A percentile compares a stretch with the other conserved stretches of the same genome.
Evolutionary conservation across 1,140 invertebrate species (phyloP).

Genomic region (Papilio helenus): DNA sequence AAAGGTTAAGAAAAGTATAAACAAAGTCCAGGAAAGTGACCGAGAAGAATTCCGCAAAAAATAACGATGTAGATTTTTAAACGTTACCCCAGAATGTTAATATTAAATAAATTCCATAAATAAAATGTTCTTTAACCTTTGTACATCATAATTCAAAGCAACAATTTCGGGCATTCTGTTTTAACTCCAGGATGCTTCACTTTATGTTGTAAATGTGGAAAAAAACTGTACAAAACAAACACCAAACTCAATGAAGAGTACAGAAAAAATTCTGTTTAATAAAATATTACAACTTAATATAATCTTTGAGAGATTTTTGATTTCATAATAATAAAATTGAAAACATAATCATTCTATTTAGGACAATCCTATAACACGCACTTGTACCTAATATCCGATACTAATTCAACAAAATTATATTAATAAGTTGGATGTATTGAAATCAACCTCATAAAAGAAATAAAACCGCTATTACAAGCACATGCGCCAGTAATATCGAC

Average conservation of each 20-base stretch:
- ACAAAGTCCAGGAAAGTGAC: slow-evolving; percentile 7
- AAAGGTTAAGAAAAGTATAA: neutral
- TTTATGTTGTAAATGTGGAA: slow-evolving; percentile 14
- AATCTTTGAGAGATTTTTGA: neutral
- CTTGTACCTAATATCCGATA: slow-evolving; percentile 19
- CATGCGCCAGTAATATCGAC: slow-evolving; percentile 18
- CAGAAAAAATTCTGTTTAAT: neutral
- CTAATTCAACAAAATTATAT: slow-evolving; percentile 15
- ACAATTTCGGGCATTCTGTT: slow-evolving; percentile 17
- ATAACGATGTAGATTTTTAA: slow-evolving; percentile 8
- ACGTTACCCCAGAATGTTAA: slow-evolving; percentile 10
- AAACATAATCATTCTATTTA: neutral
- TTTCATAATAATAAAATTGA: neutral
- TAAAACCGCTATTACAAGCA: slow-evolving; percentile 21
- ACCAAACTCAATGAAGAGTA: neutral
- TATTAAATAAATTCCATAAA: slow-evolving; percentile 17
- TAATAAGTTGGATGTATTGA: slow-evolving; percentile 24
- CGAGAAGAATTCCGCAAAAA: neutral
- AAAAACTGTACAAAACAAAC: neutral
- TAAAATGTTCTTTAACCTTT: slow-evolving; percentile 14
- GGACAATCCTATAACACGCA: neutral
- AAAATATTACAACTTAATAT: neutral
- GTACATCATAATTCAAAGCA: slow-evolving; percentile 25
- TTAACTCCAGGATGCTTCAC: slow-evolving; percentile 11
- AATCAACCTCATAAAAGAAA: slow-evolving; percentile 26